phyloP scores from a whole-genome alignment of 1,140 invertebrate genomes.

The Aphis gossypii region DNA sequence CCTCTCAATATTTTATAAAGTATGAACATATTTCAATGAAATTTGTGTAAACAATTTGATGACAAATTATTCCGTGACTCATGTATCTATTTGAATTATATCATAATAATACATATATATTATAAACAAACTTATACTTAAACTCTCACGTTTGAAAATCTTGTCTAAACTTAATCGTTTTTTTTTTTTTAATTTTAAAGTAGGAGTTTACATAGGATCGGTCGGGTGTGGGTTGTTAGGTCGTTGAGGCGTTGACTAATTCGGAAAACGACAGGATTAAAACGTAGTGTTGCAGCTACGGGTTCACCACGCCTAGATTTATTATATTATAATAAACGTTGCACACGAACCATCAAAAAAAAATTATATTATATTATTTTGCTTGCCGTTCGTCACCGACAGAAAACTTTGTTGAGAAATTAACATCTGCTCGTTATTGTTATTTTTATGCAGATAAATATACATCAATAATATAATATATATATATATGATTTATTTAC shows the following conservation, averaged over 20 bases:
- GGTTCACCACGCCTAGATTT: constrained; percentile 33
- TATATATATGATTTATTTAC: not conserved
- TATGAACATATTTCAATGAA: not conserved
- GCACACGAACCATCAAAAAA: not conserved
- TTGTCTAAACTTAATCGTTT: constrained; percentile 19
- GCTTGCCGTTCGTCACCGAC: not conserved
- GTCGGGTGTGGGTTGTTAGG: constrained; percentile 22
- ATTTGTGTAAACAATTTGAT: not conserved
- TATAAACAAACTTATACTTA: not conserved
- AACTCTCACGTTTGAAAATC: not conserved
- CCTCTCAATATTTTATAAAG: not conserved
- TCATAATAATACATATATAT: not conserved
- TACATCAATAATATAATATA: too few species aligned
- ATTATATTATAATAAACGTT: not conserved
- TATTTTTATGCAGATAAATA: not conserved
- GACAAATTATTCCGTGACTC: not conserved
- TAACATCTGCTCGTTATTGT: not conserved
- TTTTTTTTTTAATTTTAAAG: constrained; percentile 26
- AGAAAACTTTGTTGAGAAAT: not conserved
- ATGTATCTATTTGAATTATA: not conserved
- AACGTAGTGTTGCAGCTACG: not conserved
- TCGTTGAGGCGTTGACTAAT: constrained; percentile 39
- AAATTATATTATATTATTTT: not conserved
- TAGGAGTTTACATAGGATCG: constrained; percentile 37
- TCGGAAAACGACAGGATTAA: not conserved